Conservation (phyloP, 2,888 invertebrate genomes). For the Melinopterus prodromus region DNA sequence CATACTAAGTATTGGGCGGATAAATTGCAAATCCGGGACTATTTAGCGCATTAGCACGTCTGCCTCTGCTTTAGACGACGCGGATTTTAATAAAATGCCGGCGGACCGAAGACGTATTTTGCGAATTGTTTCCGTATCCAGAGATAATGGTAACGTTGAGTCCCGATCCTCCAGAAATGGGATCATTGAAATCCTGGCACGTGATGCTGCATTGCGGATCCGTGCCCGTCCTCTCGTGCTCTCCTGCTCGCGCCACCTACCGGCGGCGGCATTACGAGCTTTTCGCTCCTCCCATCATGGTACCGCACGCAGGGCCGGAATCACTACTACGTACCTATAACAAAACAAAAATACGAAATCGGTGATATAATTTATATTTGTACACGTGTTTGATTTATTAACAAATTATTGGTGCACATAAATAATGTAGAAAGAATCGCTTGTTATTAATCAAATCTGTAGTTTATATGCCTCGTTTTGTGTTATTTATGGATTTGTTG, state of each 20-base stretch:
- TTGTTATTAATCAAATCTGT: no score
- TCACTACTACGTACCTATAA: no score
- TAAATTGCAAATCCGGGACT: neutral
- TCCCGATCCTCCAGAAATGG: slow-evolving; percentile 32
- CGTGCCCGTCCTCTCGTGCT: slow-evolving; percentile 33
- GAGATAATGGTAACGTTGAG: slow-evolving; percentile 22
- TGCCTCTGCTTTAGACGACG: neutral
- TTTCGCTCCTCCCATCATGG: neutral
- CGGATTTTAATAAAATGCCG: slow-evolving; percentile 17
- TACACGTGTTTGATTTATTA: no score
- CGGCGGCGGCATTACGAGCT: neutral
- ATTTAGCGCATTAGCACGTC: slow-evolving; percentile 15
- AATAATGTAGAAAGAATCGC: no score
- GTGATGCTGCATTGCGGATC: slow-evolving; percentile 46
- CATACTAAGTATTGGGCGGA: neutral
- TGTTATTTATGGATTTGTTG: no score
- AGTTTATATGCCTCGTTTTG: no score
- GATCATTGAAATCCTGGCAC: slow-evolving; percentile 41
- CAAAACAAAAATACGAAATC: no score
- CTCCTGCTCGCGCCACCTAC: slow-evolving; percentile 32
- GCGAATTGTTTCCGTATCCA: slow-evolving; percentile 6
- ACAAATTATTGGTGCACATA: no score
- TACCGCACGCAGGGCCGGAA: neutral
- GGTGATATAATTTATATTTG: no score
- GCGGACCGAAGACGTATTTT: neutral